Percentiles rank a stretch among this genome's conserved stretches.
Evolutionary conservation across 2,797 vertebrate genomes (phyloP).

Genomic region (Pantherophis vulpinus): DNA sequence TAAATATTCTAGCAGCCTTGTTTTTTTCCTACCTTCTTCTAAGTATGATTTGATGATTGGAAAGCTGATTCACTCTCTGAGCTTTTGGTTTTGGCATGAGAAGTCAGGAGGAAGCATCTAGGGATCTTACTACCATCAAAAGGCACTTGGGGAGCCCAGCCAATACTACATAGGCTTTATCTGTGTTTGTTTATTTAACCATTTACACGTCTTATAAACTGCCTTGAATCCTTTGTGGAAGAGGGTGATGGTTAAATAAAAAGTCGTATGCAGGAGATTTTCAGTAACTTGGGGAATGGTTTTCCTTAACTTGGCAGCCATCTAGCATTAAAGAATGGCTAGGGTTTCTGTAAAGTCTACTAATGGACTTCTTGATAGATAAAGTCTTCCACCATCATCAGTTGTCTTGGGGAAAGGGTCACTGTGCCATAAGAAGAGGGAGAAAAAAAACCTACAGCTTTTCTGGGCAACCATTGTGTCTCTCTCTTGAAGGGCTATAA

Average conservation of each 20-base stretch:
- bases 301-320: not conserved
- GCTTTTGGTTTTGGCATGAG: not conserved
- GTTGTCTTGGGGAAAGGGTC: not conserved
- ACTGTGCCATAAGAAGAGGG: not conserved
- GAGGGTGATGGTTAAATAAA: not conserved
- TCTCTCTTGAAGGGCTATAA: not conserved
- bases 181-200: not conserved
- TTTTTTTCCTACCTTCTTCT: not conserved
- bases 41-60: not conserved
- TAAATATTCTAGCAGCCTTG: not conserved
- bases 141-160: not conserved
- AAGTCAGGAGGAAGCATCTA: not conserved
- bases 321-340: not conserved
- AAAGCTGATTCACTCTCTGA: not conserved
- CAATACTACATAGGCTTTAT: not conserved
- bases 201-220: not conserved
- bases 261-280: not conserved
- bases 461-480: not conserved
- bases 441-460: not conserved
- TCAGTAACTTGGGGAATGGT: not conserved
- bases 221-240: not conserved
- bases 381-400: not conserved
- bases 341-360: not conserved
- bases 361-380: not conserved
- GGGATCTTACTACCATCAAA: not conserved